A percentile compares a stretch with the other conserved stretches of the same genome.
Conservation (phyloP, 1,140 invertebrate species). For the Aphelinus certus region DNA sequence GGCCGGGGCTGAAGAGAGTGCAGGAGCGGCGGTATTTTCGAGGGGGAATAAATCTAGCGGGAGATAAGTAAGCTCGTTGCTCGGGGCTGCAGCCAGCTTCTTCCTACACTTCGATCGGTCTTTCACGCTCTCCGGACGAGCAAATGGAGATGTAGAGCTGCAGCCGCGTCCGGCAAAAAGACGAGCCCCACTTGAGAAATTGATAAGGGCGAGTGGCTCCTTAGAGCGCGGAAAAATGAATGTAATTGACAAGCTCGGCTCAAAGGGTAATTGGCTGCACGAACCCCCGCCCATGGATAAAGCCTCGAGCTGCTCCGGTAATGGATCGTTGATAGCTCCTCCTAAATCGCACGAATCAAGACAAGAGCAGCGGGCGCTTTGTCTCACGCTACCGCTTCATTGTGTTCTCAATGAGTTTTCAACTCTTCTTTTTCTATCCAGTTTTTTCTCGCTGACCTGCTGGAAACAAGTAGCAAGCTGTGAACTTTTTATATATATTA, state of each 20-base stretch:
- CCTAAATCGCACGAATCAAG: slow-evolving; percentile 16
- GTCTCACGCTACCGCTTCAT: no score
- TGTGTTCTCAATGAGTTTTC: no score
- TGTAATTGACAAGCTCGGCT: slow-evolving; percentile 14
- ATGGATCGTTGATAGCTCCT: neutral
- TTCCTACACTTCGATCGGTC: slow-evolving; percentile 6
- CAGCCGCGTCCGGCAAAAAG: neutral
- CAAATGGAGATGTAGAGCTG: slow-evolving; percentile 2
- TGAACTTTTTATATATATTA: no score
- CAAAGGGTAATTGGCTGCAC: slow-evolving; percentile 9
- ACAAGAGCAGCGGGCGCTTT: no score
- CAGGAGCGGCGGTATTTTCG: slow-evolving; percentile 7
- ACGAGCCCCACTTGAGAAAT: neutral
- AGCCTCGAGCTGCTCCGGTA: neutral
- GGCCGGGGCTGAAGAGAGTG: no score
- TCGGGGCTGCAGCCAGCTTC: neutral
- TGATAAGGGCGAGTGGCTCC: slow-evolving; percentile 5
- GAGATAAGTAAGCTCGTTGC: slow-evolving; percentile 14
- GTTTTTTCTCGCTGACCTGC: no score
- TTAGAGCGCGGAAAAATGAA: neutral
- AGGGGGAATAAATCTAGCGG: slow-evolving; percentile 22
- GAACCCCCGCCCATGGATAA: neutral
- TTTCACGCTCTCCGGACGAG: neutral
- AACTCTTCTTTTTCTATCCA: no score
- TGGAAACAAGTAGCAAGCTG: no score